A percentile compares a stretch with the other conserved stretches of the same genome.
Conservation (phyloP, 1,140 invertebrate species). For the Danaus plexippus region DNA sequence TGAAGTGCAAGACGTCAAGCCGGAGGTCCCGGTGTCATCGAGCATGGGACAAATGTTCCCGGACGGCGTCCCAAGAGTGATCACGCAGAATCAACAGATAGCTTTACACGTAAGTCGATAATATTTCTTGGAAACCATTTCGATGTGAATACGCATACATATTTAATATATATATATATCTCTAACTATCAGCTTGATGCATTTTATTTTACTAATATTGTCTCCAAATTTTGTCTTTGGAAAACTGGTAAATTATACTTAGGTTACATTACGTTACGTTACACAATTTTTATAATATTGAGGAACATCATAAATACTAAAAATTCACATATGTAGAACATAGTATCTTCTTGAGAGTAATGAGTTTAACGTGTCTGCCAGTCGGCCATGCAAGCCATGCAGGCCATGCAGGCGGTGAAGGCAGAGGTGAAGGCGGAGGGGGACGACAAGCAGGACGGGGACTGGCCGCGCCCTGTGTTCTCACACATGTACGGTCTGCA, state of each 20-base stretch:
- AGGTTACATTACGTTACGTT: too few species aligned
- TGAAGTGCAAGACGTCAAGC: slow-evolving; percentile 41
- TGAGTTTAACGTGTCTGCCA: neutral
- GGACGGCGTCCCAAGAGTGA: slow-evolving; percentile 46
- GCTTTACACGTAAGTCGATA: slow-evolving; percentile 40
- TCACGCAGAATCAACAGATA: slow-evolving; percentile 49
- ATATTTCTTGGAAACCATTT: too few species aligned
- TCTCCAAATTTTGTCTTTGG: too few species aligned
- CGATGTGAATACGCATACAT: too few species aligned
- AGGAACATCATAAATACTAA: too few species aligned
- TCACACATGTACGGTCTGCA: slow-evolving; percentile 48
- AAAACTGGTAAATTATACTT: too few species aligned
- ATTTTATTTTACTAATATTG: too few species aligned
- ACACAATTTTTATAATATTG: too few species aligned
- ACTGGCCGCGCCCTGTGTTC: slow-evolving; percentile 39
- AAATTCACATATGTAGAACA: too few species aligned
- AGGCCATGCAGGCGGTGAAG: slow-evolving; percentile 52
- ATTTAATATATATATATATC: too few species aligned
- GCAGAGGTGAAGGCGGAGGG: slow-evolving; percentile 53
- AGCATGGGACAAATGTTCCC: slow-evolving; percentile 35
- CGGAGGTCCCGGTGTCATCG: slow-evolving; percentile 25
- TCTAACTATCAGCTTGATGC: too few species aligned
- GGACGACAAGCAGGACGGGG: slow-evolving; percentile 38
- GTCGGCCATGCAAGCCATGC: slow-evolving; percentile 16
- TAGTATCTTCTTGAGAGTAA: too few species aligned